These are phyloP conservation scores for Glyphotaelius pellucidus DNA, from an alignment of 2,888 invertebrate species.

Conservation along the genomic window DNA sequence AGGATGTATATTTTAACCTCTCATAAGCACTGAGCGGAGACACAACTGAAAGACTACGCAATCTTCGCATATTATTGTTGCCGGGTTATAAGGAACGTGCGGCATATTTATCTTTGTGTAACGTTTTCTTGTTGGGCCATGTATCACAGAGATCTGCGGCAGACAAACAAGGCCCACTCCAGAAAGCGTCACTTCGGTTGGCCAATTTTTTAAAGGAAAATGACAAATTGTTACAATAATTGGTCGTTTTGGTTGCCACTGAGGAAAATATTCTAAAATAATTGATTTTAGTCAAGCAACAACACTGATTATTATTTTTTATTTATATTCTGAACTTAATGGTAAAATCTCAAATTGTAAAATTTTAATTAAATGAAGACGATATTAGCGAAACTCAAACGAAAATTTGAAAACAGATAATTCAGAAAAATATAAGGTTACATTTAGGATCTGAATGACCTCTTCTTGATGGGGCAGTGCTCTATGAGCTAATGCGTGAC, in stretches of 20 bases:
- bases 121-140: conserved; percentile 3
- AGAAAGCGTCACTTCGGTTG: not conserved
- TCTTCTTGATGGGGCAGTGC: too few relatives aligned
- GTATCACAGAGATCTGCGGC: not conserved
- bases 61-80: not conserved
- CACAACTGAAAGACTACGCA: not conserved
- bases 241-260: too few relatives aligned
- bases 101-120: not conserved
- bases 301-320: too few relatives aligned
- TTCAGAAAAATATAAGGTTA: too few relatives aligned
- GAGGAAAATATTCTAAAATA: not conserved
- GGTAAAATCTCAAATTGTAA: too few relatives aligned
- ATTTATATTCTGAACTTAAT: too few relatives aligned
- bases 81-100: not conserved
- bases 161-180: not conserved
- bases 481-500: too few relatives aligned
- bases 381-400: too few relatives aligned
- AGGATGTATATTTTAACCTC: not conserved
- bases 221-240: not conserved
- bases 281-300: not conserved
- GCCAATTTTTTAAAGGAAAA: not conserved
- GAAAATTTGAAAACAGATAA: too few relatives aligned
- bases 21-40: not conserved
- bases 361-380: too few relatives aligned
- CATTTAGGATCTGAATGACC: too few relatives aligned